phyloP scores from a whole-genome alignment of 2,113 vertebrate genomes.

The Indri indri region DNA sequence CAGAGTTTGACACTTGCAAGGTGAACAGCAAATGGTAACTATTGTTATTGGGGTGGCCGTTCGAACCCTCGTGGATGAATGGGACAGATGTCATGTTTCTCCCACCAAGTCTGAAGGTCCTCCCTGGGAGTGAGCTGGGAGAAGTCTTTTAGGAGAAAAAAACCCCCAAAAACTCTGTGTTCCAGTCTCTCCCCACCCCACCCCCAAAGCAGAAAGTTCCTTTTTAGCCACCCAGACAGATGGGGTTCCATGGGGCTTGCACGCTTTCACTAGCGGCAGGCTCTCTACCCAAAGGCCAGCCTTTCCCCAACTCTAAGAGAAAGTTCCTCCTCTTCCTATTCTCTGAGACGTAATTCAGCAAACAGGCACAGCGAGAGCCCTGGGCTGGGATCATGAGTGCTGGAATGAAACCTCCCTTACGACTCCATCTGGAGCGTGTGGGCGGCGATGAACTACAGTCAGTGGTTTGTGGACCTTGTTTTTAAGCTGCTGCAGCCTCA shows the following conservation, averaged over 20 bases:
- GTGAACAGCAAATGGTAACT: background rate
- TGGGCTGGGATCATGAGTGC: background rate
- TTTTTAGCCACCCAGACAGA: background rate
- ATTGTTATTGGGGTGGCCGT: background rate
- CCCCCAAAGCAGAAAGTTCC: background rate
- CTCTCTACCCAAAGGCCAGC: background rate
- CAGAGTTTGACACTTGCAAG: background rate
- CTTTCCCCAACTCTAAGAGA: background rate
- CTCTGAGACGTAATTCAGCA: background rate
- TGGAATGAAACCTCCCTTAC: background rate
- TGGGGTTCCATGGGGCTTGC: background rate
- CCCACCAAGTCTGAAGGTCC: background rate
- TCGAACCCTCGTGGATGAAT: background rate
- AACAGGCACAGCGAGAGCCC: background rate
- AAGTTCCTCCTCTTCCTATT: background rate
- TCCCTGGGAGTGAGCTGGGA: background rate
- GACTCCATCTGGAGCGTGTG: background rate
- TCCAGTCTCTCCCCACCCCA: accelerated
- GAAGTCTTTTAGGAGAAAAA: background rate
- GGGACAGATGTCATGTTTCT: background rate
- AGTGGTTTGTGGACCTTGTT: background rate
- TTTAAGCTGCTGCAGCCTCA: background rate
- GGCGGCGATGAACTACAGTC: background rate
- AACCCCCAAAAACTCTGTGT: too few species aligned
- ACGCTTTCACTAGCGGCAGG: background rate